Evolutionary conservation across 1,140 invertebrate species (phyloP).

Genomic region (Drosophila seguyi): DNA sequence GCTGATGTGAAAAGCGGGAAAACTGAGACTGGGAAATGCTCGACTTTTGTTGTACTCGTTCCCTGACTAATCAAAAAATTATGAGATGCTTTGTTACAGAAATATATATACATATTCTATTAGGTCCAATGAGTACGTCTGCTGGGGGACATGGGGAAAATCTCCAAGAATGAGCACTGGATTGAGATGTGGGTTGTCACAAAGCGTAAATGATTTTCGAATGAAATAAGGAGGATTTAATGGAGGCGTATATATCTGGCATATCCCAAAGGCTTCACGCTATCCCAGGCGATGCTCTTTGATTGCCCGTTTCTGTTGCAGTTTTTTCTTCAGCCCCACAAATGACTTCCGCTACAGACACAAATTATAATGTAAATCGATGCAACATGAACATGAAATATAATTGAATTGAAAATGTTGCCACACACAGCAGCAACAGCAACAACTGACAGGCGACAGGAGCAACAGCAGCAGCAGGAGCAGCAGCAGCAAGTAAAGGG

Average conservation of each 20-base stretch:
- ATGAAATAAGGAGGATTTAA: conserved; percentile 1
- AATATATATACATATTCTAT: conserved; percentile 19
- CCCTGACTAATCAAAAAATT: conserved; percentile 75
- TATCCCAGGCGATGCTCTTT: conserved; percentile 14
- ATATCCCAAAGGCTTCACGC: neutral
- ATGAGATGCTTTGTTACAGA: conserved; percentile 75
- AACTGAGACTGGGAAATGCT: conserved; percentile 12
- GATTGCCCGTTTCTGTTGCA: conserved; percentile 21
- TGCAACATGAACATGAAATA: conserved; percentile 83
- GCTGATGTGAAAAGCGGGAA: conserved; percentile 8
- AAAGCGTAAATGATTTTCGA: conserved; percentile 26
- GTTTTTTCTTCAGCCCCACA: conserved; percentile 42
- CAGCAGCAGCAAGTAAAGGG: conserved; percentile 54
- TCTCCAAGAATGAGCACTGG: conserved; percentile 32
- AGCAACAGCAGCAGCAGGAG: conserved; percentile 31
- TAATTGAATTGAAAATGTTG: conserved; percentile 83
- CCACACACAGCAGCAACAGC: conserved; percentile 72
- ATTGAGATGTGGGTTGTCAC: conserved; percentile 68
- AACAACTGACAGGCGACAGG: conserved; percentile 63
- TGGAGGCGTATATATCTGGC: conserved; percentile 1
- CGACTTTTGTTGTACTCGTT: conserved; percentile 24
- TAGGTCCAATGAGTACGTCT: conserved; percentile 24
- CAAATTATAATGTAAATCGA: conserved; percentile 84
- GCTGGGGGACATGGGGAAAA: conserved; percentile 4
- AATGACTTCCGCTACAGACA: conserved; percentile 80